A percentile compares a stretch with the other conserved stretches of the same genome.
These are phyloP conservation scores for Gymnocypris eckloni DNA, from an alignment of 2,797 vertebrate genomes.

Conservation along the genomic window DNA sequence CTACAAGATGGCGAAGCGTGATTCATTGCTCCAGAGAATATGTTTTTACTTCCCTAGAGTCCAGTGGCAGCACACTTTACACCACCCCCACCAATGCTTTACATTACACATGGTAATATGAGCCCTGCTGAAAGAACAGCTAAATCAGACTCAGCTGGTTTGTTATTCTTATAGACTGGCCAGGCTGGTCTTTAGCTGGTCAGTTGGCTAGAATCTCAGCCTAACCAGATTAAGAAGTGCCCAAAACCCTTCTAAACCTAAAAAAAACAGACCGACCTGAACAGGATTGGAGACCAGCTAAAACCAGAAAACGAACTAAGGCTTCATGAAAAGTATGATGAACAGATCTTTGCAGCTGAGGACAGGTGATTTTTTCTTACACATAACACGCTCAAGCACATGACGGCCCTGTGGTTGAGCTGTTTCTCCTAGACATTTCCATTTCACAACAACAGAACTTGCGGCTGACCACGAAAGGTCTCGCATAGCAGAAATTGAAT, in stretches of 20 bases:
- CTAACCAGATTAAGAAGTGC: background rate
- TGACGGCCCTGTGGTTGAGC: background rate
- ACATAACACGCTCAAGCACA: background rate
- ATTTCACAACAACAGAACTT: constrained; percentile 12
- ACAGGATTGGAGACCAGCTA: background rate
- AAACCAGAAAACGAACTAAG: background rate
- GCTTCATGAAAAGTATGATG: background rate
- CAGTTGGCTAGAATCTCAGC: background rate
- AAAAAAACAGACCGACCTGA: background rate
- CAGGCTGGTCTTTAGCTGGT: background rate
- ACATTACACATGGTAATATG: background rate
- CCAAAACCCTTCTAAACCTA: background rate
- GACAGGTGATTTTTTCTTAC: background rate
- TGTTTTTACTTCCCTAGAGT: background rate
- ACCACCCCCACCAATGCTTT: background rate
- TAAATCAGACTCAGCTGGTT: background rate
- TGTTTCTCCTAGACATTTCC: constrained; percentile 13
- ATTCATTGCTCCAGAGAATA: constrained; percentile 10
- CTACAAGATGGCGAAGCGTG: background rate
- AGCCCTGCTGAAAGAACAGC: background rate
- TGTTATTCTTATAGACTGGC: background rate
- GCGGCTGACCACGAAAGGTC: constrained; percentile 3
- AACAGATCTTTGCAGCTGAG: background rate
- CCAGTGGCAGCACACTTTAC: background rate
- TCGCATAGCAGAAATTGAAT: background rate